A percentile compares a stretch with the other conserved stretches of the same genome.
phyloP scores from a whole-genome alignment of 1,140 invertebrate species.

The Gonioctena quinquepunctata region DNA sequence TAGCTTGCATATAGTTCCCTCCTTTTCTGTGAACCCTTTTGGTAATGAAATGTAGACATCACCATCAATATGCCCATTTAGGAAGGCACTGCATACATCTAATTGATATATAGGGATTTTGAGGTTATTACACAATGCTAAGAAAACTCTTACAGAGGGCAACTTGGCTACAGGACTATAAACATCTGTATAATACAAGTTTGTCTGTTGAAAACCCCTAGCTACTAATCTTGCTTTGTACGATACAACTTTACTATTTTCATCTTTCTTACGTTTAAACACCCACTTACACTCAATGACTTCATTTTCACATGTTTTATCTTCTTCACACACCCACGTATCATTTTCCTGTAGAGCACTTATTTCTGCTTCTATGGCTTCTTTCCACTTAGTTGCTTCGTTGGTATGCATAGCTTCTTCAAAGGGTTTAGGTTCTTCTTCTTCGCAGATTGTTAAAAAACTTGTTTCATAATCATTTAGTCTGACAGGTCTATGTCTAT shows the following conservation, averaged over 20 bases:
- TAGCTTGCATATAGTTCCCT: neutral
- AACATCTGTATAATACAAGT: neutral
- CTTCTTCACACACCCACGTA: slow-evolving; percentile 15
- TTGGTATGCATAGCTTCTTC: slow-evolving; percentile 14
- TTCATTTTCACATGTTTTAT: neutral
- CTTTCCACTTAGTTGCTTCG: slow-evolving; percentile 15
- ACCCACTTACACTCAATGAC: slow-evolving; percentile 9
- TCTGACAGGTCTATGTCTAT: too few species aligned
- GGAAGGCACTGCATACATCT: neutral
- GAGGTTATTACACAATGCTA: slow-evolving; percentile 16
- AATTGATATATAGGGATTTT: too few species aligned
- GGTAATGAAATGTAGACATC: neutral
- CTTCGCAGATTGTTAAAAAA: neutral
- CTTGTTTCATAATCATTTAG: slow-evolving; percentile 12
- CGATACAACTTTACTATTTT: neutral
- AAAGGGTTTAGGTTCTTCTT: slow-evolving; percentile 12
- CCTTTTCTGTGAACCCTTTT: neutral
- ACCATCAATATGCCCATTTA: neutral
- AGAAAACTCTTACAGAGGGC: neutral
- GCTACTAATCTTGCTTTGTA: neutral
- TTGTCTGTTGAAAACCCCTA: slow-evolving; percentile 1
- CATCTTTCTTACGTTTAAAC: slow-evolving; percentile 1
- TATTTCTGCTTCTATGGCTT: slow-evolving; percentile 23
- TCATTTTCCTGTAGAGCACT: slow-evolving; percentile 21
- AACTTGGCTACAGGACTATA: slow-evolving; percentile 7